Base-by-base conservation (phyloP, 2,797 vertebrate genomes). In the Poecilia gillii region DNA sequence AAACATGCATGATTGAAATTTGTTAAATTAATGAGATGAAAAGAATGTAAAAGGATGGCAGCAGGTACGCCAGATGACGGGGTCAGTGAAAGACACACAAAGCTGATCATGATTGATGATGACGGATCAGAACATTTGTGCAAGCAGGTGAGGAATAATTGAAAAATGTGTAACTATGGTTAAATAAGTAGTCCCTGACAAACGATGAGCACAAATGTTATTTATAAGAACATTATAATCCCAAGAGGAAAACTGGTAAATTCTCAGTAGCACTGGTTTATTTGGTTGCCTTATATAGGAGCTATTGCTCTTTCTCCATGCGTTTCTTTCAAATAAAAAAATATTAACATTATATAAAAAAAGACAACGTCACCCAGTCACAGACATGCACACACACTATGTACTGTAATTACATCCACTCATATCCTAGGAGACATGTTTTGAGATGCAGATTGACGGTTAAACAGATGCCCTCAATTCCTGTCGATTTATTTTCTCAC, bases 21-120 rank as follows among this genome's bases (percentile, higher is more conserved):
- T 96, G 89, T 96, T 96, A 96, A 97, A 96, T 96, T 96, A 96
- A 96, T 96, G 94, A 94, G 89, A 95, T 96, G 92, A 93, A 96
- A 97, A 96, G 94, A 87, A 88, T 91, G 84, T 86, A 87, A 95
- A 90, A 93, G 94, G 76, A 85, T 90, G 94, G 88, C 95, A 96
- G 92, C 95, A 96, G 95, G 91, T 93, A 94, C 84, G 93, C 89
- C 94, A 97, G 94, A 96, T 96, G 94, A 97, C 90, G 92, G 85
- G 95, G 95, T 96, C 96, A 95, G 95, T 94, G 92, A 92, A 94
- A 96, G 94, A 95, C 91, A 87, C 90, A 95, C 96, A 95, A 96
- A 95, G 92, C 90, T 95, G 89, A 96, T 96, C 88, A 94, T 96
- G 96, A 97, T 96, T 92, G 96, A 97, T 96, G 89, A 85, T 94